Evolutionary conservation across 2,888 invertebrate species (phyloP).

Genomic region (Apamea monoglypha): DNA sequence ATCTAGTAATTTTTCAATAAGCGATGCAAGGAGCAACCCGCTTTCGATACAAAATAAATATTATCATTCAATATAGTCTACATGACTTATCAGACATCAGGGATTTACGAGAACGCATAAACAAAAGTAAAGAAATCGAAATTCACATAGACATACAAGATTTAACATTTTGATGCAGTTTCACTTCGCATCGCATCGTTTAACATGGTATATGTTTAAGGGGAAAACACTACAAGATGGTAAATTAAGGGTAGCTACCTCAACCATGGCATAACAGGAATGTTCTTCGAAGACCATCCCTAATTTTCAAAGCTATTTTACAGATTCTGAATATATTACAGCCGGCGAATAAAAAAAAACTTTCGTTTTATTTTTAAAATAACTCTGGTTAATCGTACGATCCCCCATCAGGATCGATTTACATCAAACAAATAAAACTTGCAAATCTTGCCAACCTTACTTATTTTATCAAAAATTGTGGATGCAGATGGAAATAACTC

Average conservation of each 20-base stretch:
- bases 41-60: slow-evolving; percentile 19
- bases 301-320: neutral
- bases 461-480: slow-evolving; percentile 5
- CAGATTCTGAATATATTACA: neutral
- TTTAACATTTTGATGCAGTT: slow-evolving; percentile 19
- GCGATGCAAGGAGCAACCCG: slow-evolving; percentile 31
- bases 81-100: slow-evolving; percentile 1
- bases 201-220: slow-evolving; percentile 10
- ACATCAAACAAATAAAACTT: neutral
- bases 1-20: slow-evolving; percentile 26
- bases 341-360: neutral
- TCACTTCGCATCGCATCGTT: slow-evolving; percentile 17
- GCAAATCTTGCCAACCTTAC: neutral
- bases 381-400: neutral
- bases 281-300: neutral
- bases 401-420: neutral
- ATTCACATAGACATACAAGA: slow-evolving; percentile 32
- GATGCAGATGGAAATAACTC: neutral
- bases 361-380: neutral
- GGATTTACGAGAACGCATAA: slow-evolving; percentile 54
- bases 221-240: neutral
- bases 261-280: neutral
- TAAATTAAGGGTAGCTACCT: neutral
- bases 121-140: slow-evolving; percentile 31
- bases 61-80: slow-evolving; percentile 17